These are phyloP conservation scores for Arctocebus calabarensis DNA, from an alignment of 2,797 vertebrate genomes.

Conservation along the genomic window DNA sequence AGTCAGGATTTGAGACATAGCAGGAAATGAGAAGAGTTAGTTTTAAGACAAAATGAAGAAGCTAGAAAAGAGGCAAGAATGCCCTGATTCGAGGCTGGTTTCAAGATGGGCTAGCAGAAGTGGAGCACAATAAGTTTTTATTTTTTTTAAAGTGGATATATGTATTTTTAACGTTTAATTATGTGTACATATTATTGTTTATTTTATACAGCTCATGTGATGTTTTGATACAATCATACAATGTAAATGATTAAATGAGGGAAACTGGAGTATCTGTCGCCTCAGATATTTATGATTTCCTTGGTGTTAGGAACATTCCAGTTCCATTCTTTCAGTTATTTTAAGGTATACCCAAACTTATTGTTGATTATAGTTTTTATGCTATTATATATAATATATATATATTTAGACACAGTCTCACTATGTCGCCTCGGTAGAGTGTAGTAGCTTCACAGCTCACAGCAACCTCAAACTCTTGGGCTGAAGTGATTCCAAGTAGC, in stretches of 20 bases:
- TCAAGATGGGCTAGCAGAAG: not conserved
- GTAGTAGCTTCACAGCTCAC: no score
- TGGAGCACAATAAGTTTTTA: conserved; percentile 14
- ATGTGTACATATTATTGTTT: not conserved
- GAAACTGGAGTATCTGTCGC: not conserved
- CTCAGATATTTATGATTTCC: not conserved
- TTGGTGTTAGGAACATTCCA: not conserved
- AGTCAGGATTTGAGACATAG: conserved; percentile 41
- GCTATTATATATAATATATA: no score
- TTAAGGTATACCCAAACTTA: not conserved
- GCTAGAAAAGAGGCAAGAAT: not conserved
- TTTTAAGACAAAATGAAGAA: conserved; percentile 28
- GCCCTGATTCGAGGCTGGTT: not conserved
- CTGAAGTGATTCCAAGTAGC: no score
- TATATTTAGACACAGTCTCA: no score
- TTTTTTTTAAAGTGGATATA: not conserved
- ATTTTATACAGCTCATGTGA: not conserved
- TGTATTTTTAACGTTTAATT: not conserved
- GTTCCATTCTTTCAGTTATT: not conserved
- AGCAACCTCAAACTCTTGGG: no score
- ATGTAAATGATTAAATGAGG: not conserved
- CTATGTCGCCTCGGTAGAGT: no score
- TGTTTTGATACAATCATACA: not conserved
- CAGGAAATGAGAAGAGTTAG: conserved; percentile 38
- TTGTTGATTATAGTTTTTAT: not conserved